phyloP scores from a whole-genome alignment of 1,140 invertebrate species.

The Aethina tumida region DNA sequence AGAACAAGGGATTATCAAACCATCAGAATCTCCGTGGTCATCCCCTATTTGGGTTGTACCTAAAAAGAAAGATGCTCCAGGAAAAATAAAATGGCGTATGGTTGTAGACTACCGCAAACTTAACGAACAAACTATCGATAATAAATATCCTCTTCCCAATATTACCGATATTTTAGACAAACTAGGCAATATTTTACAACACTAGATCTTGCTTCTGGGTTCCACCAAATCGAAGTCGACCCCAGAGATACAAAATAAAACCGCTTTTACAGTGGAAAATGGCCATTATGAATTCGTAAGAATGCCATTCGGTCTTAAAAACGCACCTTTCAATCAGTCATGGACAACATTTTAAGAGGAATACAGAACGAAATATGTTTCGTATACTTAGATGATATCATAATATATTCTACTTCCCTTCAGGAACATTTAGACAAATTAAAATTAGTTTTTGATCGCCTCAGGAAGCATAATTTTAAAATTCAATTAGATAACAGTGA shows the following conservation, averaged over 20 bases:
- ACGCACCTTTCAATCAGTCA: constrained; percentile 36
- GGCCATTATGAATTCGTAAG: constrained; percentile 31
- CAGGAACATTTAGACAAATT: constrained; percentile 19
- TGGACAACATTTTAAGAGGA: constrained; percentile 33
- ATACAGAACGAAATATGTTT: constrained; percentile 23
- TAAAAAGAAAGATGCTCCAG: constrained; percentile 11
- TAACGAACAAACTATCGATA: constrained; percentile 35
- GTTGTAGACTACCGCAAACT: constrained; percentile 34
- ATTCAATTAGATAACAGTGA: constrained; percentile 33
- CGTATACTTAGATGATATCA: constrained; percentile 28
- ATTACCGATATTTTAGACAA: constrained; percentile 34
- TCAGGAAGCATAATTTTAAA: constrained; percentile 30
- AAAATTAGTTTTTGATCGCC: constrained; percentile 25
- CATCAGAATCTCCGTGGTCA: constrained; percentile 8
- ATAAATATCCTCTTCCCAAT: constrained; percentile 40
- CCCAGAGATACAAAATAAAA: constrained; percentile 23
- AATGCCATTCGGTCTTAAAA: constrained; percentile 35
- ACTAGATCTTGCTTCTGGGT: constrained; percentile 37
- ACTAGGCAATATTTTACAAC: constrained; percentile 32
- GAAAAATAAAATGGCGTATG: constrained; percentile 11
- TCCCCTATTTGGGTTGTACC: constrained; percentile 11
- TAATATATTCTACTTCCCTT: constrained; percentile 15
- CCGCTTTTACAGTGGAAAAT: constrained; percentile 25
- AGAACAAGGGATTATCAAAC: constrained; percentile 2
- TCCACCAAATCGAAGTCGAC: constrained; percentile 36